phyloP scores from a whole-genome alignment of 1,140 invertebrate genomes.

The Parapsyche elsis region DNA sequence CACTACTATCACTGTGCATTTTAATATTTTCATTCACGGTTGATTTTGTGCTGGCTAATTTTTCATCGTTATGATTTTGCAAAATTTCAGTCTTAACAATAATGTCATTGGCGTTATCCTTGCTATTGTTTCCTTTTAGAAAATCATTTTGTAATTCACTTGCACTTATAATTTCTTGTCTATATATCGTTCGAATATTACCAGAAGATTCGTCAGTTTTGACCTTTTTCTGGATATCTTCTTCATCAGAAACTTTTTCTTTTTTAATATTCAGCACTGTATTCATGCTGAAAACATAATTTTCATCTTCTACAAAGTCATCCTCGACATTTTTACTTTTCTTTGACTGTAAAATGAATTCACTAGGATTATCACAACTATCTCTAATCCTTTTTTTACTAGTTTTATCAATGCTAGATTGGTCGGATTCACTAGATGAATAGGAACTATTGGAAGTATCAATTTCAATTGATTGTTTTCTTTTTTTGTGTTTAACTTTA shows the following conservation, averaged over 20 bases:
- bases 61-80: neutral
- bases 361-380: neutral
- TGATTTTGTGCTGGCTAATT: neutral
- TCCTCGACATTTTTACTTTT: neutral
- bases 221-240: neutral
- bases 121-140: slow-evolving; percentile 24
- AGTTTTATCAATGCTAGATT: neutral
- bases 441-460: slow-evolving; percentile 36
- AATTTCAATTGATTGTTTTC: slow-evolving; percentile 21
- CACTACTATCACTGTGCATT: neutral
- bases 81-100: slow-evolving; percentile 19
- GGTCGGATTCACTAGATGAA: slow-evolving; percentile 15
- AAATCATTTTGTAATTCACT: slow-evolving; percentile 53
- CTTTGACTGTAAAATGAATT: slow-evolving; percentile 6
- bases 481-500: slow-evolving; percentile 33
- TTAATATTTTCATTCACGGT: neutral
- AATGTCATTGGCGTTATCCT: neutral
- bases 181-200: slow-evolving; percentile 27
- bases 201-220: slow-evolving; percentile 34
- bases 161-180: slow-evolving; percentile 51
- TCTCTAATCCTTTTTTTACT: slow-evolving; percentile 16
- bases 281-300: slow-evolving; percentile 35
- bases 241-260: slow-evolving; percentile 52
- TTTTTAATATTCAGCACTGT: slow-evolving; percentile 51
- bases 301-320: slow-evolving; percentile 12